Percentiles rank a stretch among this genome's conserved stretches.
Conservation (phyloP, 2,797 vertebrate species). For the Sebastes umbrosus region DNA sequence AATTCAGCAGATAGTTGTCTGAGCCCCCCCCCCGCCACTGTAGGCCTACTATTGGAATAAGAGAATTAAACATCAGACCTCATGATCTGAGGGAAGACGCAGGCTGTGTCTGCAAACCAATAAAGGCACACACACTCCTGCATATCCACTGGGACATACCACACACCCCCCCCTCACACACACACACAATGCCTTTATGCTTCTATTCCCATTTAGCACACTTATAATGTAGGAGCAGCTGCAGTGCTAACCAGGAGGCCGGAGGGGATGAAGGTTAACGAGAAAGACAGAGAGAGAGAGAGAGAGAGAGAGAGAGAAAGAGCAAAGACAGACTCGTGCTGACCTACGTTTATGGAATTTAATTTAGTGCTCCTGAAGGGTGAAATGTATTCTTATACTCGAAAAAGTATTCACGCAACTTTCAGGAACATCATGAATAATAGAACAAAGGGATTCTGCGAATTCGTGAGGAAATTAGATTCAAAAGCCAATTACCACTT, state of each 20-base stretch:
- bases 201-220: conserved; percentile 82
- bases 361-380: conserved; percentile 40
- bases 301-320: conserved; percentile 17
- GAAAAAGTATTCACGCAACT: conserved; percentile 49
- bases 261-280: conserved; percentile 72
- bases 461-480: conserved; percentile 37
- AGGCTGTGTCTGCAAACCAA: conserved; percentile 40
- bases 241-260: conserved; percentile 71
- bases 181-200: conserved; percentile 71
- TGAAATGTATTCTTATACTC: conserved; percentile 31
- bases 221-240: conserved; percentile 76
- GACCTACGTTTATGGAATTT: conserved; percentile 50
- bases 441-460: conserved; percentile 17
- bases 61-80: conserved; percentile 53
- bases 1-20: conserved; percentile 67
- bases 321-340: conserved; percentile 19
- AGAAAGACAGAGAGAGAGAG: conserved; percentile 44
- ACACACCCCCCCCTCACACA: conserved; percentile 2
- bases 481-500: conserved; percentile 16
- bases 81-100: conserved; percentile 39
- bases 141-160: not conserved
- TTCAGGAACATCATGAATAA: conserved; percentile 43
- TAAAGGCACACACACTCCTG: not conserved
- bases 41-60: conserved; percentile 22
- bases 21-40: conserved; percentile 8